Conservation (phyloP, 2,797 vertebrate genomes). For the Acrossocheilus wenchowensis region DNA sequence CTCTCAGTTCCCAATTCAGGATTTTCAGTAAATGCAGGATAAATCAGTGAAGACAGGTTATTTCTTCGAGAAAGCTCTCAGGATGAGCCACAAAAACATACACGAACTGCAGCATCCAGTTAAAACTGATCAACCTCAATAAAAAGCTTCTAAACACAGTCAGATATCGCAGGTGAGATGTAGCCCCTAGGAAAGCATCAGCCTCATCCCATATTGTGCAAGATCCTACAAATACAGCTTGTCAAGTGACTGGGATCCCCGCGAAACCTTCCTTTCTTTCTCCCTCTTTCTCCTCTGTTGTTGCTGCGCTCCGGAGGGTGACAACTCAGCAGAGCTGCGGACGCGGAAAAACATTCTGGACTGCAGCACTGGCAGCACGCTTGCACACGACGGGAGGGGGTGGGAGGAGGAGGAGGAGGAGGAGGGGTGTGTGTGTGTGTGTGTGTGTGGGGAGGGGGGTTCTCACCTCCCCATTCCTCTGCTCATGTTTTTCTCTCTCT, state of each 20-base stretch:
- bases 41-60: background rate
- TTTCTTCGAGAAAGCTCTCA: background rate
- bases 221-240: conserved; percentile 22
- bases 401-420: conserved; percentile 14
- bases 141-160: conserved; percentile 19
- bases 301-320: conserved; percentile 41
- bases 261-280: conserved; percentile 6
- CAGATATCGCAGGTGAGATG: conserved; percentile 3
- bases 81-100: background rate
- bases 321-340: conserved; percentile 50
- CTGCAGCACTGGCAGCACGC: conserved; percentile 57
- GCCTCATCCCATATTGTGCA: background rate
- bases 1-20: background rate
- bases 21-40: background rate
- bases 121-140: conserved; percentile 8
- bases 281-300: conserved; percentile 29
- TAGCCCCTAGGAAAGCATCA: conserved; percentile 18
- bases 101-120: background rate
- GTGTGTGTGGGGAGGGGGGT: conserved; percentile 34
- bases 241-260: conserved; percentile 22
- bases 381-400: conserved; percentile 52
- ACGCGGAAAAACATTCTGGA: conserved; percentile 63
- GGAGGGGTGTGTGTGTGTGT: conserved; percentile 26
- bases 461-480: conserved; percentile 34
- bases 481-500: conserved; percentile 38